Base-by-base conservation (phyloP, 2,797 vertebrate genomes). In the Falco naumanni region DNA sequence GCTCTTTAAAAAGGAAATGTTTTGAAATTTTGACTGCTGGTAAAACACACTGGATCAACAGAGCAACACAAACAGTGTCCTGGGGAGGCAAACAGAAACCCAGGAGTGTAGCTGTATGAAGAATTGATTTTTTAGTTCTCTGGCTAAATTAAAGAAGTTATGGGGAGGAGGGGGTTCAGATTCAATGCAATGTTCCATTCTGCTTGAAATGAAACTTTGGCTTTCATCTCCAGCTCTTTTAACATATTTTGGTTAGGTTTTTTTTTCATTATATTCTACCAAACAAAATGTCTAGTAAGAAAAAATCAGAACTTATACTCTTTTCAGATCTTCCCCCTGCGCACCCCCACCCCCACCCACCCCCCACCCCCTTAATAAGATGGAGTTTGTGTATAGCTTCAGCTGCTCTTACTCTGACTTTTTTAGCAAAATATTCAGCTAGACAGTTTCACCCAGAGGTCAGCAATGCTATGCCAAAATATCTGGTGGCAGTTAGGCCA, bases 1-100 rank as follows among this genome's bases (percentile, higher is more conserved):
- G 64, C 15, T 80, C 61, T 89, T 89, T 74, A 80, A 90, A 90
- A 92, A 75, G 50, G 24, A 79, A 74, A 71, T 68, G n/a, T 87
- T 96, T 78, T 92, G 65, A 87, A 90, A 85, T 87, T 95, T 89
- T 85, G 61, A 51, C 43, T 92, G 75, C 61, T 85, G 61, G 34
- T 89, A 39, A 91, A 96, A 81, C 50, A 37, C 25, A 39, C 37
- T 75, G 84, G 72, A 92, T 92, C 89, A 89, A 87, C 89, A 91
- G 41, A 93, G 68, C 64, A 87, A 74, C 71, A 61, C n/a, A 81
- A 61, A 89, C 57, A 0, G 0, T 20, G 54, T 85, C 75, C 81
- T 80, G 34, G 17, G 78, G 92, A 92, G 29, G 22, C 68, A 77
- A 93, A 92, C 89, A 65, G 60, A 95, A 95, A 92, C 3, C 57